Percentiles rank a stretch among this genome's conserved stretches.
Conservation (phyloP, 2,888 invertebrate species). For the Brachylomia viminalis region DNA sequence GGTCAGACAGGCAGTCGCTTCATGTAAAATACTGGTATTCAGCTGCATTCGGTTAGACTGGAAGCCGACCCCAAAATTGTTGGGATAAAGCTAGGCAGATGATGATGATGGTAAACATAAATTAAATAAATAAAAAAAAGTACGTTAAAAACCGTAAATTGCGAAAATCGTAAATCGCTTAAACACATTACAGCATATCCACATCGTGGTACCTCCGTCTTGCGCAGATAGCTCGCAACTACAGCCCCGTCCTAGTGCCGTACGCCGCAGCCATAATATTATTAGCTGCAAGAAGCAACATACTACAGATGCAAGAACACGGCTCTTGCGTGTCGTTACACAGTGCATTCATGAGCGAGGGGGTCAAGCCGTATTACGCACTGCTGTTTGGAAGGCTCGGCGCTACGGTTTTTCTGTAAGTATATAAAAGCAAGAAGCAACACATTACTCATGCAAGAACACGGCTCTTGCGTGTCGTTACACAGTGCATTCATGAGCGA, state of each 20-base stretch:
- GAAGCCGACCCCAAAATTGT: too few relatives aligned
- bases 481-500: constrained; percentile 91
- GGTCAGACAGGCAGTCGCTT: too few relatives aligned
- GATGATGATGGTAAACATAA: too few relatives aligned
- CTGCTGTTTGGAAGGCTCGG: constrained; percentile 88
- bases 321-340: constrained; percentile 87
- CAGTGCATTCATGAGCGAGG: constrained; percentile 90
- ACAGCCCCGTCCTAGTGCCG: constrained; percentile 91
- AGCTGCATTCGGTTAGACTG: too few relatives aligned
- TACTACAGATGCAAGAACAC: constrained; percentile 71
- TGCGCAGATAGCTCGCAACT: constrained; percentile 92
- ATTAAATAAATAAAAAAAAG: too few relatives aligned
- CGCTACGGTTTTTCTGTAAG: constrained; percentile 86
- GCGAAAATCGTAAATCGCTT: background rate
- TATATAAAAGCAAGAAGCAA: too few relatives aligned
- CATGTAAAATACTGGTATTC: too few relatives aligned
- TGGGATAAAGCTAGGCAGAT: too few relatives aligned
- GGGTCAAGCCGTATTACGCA: constrained; percentile 90
- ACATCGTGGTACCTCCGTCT: constrained; percentile 90
- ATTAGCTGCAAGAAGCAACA: constrained; percentile 88
- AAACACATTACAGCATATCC: constrained; percentile 85
- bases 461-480: constrained; percentile 82
- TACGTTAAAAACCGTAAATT: background rate
- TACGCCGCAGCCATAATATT: constrained; percentile 92
- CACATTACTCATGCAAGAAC: constrained; percentile 70